Percentiles rank a stretch among this genome's conserved stretches.
Evolutionary conservation across 2,888 invertebrate species (phyloP).

Genomic region (Crocallis elinguaria): DNA sequence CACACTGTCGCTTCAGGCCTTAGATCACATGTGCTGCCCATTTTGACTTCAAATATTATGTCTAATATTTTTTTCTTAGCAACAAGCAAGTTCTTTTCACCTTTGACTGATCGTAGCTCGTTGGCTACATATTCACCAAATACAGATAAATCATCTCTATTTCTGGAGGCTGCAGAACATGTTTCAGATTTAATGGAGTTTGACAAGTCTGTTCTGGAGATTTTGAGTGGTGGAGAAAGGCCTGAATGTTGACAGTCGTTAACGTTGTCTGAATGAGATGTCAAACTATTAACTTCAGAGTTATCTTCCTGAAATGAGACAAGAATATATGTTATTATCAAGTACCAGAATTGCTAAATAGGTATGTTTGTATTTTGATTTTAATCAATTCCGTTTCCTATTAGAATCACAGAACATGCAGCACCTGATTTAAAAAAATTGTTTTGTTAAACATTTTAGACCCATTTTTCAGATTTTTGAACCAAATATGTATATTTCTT

Average conservation of each 20-base stretch:
- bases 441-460: too few species aligned
- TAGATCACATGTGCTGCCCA: slow-evolving; percentile 79
- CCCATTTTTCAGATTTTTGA: too few species aligned
- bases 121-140: slow-evolving; percentile 86
- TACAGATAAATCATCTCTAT: slow-evolving; percentile 82
- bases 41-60: slow-evolving; percentile 85
- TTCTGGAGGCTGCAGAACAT: slow-evolving; percentile 45
- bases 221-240: slow-evolving; percentile 62
- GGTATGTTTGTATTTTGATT: too few species aligned
- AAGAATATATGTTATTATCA: background rate
- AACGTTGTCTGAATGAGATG: slow-evolving; percentile 50
- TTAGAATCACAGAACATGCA: too few species aligned
- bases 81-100: slow-evolving; percentile 81
- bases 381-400: too few species aligned
- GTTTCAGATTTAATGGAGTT: slow-evolving; percentile 56
- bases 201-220: slow-evolving; percentile 53
- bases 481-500: too few species aligned
- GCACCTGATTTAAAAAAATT: too few species aligned
- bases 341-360: too few species aligned
- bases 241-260: slow-evolving; percentile 58
- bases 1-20: slow-evolving; percentile 57
- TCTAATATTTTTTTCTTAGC: slow-evolving; percentile 86
- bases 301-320: slow-evolving; percentile 62
- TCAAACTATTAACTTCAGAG: slow-evolving; percentile 48
- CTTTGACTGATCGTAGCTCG: slow-evolving; percentile 83